Percentiles rank a stretch among this genome's conserved stretches.
phyloP scores from a whole-genome alignment of 2,797 vertebrate genomes.

The Glossophaga mutica region DNA sequence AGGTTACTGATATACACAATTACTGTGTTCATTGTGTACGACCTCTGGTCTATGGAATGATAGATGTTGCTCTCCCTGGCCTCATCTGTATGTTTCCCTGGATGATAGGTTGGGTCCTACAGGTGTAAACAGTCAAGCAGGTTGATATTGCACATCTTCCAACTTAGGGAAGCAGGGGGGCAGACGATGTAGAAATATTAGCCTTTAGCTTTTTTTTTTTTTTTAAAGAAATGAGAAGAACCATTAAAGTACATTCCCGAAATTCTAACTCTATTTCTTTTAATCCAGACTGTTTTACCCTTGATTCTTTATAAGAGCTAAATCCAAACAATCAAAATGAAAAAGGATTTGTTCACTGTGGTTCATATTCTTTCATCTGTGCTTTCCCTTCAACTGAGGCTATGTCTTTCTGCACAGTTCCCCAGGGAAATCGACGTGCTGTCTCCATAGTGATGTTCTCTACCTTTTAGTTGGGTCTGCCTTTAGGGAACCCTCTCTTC shows the following conservation, averaged over 20 bases:
- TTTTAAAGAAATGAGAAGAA: neutral
- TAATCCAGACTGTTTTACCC: neutral
- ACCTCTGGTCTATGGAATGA: neutral
- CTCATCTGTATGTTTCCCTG: neutral
- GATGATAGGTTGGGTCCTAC: neutral
- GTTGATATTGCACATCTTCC: neutral
- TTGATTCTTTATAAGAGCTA: neutral
- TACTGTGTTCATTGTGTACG: neutral
- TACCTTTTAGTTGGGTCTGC: neutral
- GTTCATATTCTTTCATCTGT: neutral
- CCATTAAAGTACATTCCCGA: neutral
- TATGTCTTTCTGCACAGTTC: neutral
- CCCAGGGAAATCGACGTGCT: neutral
- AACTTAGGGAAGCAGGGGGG: neutral
- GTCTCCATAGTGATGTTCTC: neutral
- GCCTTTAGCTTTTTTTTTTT: neutral
- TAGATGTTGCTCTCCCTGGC: neutral
- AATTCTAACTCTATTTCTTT: constrained; percentile 13
- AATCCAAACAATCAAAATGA: neutral
- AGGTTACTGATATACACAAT: neutral
- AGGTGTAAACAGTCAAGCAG: neutral
- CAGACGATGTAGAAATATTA: neutral
- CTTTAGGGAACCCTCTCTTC: neutral
- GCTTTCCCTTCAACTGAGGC: neutral
- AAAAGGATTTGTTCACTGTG: neutral